Base-by-base conservation (phyloP, 1,140 invertebrate species). In the Dreissena rostriformis region DNA sequence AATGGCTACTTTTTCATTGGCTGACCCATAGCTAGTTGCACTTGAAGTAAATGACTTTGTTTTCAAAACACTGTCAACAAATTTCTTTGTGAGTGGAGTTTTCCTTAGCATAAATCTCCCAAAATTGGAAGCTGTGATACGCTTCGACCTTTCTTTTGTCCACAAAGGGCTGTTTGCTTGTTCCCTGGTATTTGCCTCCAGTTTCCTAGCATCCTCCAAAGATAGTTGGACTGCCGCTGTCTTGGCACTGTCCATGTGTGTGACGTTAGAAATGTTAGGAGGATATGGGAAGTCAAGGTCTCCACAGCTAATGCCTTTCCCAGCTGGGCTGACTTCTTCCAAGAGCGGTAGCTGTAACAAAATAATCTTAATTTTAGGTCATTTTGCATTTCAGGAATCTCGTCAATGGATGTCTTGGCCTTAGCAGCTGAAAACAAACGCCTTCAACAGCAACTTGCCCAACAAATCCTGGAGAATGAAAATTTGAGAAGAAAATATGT, bases 51-150 rank as follows among this genome's bases (percentile, higher is more conserved):
- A 51, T 70, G 29, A 7, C 52, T 66, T 70, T 70, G 67, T 5
- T 51, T 80, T 49, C 12, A 71, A 22, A 52, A 80, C 65, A 51
- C 29, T 68, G 7, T 78, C 57, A n/a, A 53, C 11, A 17, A 53
- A 73, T 55, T 73, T 73, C 28, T 53, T 15, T 8, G 6, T 73
- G 15, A 73, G 39, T 17, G 5, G 39, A 7, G 8, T 29, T 49
- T 80, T 80, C 28, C 78, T 49, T 6, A 24, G 67, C 65, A 80
- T 71, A n/a, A 24, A 70, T 80, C 51, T 71, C 24, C 78, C 78
- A 71, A 80, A n/a, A n/a, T n/a, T n/a, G n/a, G n/a, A n/a, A n/a
- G n/a, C n/a, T n/a, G n/a, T n/a, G n/a, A n/a, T n/a, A n/a, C n/a
- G 63, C 26, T 78, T 67, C 8, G 76, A 78, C 12, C 61, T 67